phyloP scores from a whole-genome alignment of 2,888 invertebrate genomes.

The Synergus laeviventris region DNA sequence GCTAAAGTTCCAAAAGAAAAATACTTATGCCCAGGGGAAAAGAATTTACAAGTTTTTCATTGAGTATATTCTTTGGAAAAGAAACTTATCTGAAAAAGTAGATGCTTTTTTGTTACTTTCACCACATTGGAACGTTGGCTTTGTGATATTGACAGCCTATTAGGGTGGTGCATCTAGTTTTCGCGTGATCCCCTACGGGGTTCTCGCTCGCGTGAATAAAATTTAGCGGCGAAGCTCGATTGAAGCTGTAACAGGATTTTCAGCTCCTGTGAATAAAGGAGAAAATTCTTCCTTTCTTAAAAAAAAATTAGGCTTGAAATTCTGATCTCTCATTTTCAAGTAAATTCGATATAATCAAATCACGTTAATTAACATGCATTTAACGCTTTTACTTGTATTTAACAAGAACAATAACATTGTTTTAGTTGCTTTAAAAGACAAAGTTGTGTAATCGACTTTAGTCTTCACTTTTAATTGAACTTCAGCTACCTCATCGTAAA shows the following conservation, averaged over 20 bases:
- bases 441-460: background rate
- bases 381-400: background rate
- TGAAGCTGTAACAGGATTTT: constrained; percentile 37
- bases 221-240: constrained; percentile 36
- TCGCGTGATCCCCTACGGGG: constrained; percentile 30
- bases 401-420: background rate
- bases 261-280: constrained; percentile 9
- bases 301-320: background rate
- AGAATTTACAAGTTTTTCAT: constrained; percentile 31
- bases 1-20: background rate
- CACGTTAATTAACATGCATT: background rate
- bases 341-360: background rate
- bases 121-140: constrained; percentile 35
- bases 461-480: constrained; percentile 17
- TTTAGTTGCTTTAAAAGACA: constrained; percentile 6
- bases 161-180: constrained; percentile 39
- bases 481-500: constrained; percentile 20
- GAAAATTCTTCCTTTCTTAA: constrained; percentile 27
- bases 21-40: background rate
- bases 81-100: constrained; percentile 35
- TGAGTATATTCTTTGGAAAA: constrained; percentile 2
- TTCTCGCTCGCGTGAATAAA: constrained; percentile 37
- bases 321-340: background rate
- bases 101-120: constrained; percentile 30
- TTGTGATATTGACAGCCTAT: constrained; percentile 39